Conservation (phyloP, 2,888 invertebrate genomes). For the Orthosia gothica region DNA sequence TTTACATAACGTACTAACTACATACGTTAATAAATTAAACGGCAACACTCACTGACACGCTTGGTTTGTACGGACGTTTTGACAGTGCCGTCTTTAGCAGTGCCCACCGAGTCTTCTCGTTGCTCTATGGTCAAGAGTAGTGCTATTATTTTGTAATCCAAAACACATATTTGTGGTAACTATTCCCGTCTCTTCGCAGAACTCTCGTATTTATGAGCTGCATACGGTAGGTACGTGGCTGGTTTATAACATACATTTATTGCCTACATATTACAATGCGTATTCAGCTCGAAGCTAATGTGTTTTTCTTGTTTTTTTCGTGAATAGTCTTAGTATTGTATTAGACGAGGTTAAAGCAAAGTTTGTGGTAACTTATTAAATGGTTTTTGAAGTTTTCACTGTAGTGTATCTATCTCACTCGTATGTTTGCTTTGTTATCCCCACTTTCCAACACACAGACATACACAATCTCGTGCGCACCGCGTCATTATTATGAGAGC, state of each 20-base stretch:
- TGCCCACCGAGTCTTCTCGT: neutral
- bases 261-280: constrained; percentile 41
- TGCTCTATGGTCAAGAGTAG: constrained; percentile 1
- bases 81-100: neutral
- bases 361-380: too few relatives aligned
- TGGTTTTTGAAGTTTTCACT: too few relatives aligned
- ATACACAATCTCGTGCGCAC: too few relatives aligned
- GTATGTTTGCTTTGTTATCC: too few relatives aligned
- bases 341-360: neutral
- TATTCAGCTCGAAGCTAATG: constrained; percentile 6
- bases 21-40: neutral
- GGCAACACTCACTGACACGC: neutral
- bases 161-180: constrained; percentile 50
- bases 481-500: too few relatives aligned
- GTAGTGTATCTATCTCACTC: too few relatives aligned
- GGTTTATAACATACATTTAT: constrained; percentile 51
- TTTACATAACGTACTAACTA: too few relatives aligned
- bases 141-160: constrained; percentile 35
- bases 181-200: constrained; percentile 68
- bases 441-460: too few relatives aligned
- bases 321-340: neutral
- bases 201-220: constrained; percentile 63
- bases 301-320: too few relatives aligned
- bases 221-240: constrained; percentile 41
- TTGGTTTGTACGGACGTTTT: neutral